Evolutionary conservation across 1,140 invertebrate genomes (phyloP), one percentile per base, ranked within the genome.

Genomic region (Lasioglossum albipes): DNA sequence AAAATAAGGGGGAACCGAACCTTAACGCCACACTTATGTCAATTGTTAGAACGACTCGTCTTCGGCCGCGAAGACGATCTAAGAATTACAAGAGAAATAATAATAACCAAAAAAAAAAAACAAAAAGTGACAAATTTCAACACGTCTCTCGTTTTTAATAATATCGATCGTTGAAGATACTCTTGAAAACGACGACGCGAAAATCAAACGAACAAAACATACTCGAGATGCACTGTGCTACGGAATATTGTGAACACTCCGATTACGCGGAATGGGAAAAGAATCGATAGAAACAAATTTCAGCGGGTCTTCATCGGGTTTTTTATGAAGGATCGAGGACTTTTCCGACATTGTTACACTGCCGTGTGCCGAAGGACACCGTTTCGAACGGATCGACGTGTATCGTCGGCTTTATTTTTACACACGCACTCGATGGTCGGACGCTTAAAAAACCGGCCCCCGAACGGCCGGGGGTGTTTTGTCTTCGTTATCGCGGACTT

Each of bases 351-450:
- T 76, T 54, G 80, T 85, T 83, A 87, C 84, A 87, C 84, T 87
- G 84, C 84, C 85, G 84, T 81, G 85, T 81, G 81, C 72, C 85
- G 84, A 86, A 83, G 74, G 77, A 86, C 84, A 83, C 81, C 74
- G 70, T 83, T 83, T 85, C 84, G 80, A 77, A 73, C 73, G 72
- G 54, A 74, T 86, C 66, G 75, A 71, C 83, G 45, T 65, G 54
- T 36, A 49, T 67, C 42, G 31, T 74, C 65, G n/a, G 36, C n/a
- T 59, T 45, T 49, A 22, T 42, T 71, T 71, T 41, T 61, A 27
- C n/a, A 27, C 27, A 64, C 27, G 27, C 27, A 64, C 27, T 64
- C 59, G 22, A 61, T 61, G 59, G 13, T 64, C 61, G 61, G 61
- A 64, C 61, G 27, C 61, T 54, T 16, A 10, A 16, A 13, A 13